phyloP scores from a whole-genome alignment of 1,140 invertebrate genomes.

The Ridgeia piscesae region DNA sequence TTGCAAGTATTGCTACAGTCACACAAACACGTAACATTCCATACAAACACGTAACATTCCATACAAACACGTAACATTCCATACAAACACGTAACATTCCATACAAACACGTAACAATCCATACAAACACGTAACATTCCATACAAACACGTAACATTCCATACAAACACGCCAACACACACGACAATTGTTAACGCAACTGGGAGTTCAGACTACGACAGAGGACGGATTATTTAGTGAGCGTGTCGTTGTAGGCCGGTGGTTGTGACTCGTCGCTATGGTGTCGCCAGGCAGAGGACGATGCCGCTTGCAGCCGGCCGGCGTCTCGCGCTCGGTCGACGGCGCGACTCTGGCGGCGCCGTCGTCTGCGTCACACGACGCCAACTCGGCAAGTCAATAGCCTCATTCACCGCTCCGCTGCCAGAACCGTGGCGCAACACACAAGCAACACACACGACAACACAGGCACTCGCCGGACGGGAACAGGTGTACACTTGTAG shows the following conservation, averaged over 20 bases:
- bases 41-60: too few relatives aligned
- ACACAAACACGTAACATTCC: too few relatives aligned
- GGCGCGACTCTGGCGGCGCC: neutral
- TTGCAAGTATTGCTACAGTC: too few relatives aligned
- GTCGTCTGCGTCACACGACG: neutral
- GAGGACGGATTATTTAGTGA: neutral
- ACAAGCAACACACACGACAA: neutral
- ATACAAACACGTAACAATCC: too few relatives aligned
- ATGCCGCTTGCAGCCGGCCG: neutral
- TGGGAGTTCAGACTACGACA: neutral
- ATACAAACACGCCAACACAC: too few relatives aligned
- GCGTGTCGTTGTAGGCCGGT: neutral
- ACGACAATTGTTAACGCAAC: neutral
- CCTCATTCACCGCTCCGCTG: neutral
- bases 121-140: too few relatives aligned
- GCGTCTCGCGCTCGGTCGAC: too few relatives aligned
- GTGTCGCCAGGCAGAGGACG: neutral
- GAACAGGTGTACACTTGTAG: neutral
- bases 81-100: too few relatives aligned
- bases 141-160: too few relatives aligned
- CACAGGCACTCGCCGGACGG: neutral
- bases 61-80: too few relatives aligned
- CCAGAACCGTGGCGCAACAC: neutral
- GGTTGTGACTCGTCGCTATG: neutral
- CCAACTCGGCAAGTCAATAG: neutral